Conservation (phyloP, 2,888 invertebrate species). For the Herminia tarsipennalis region DNA sequence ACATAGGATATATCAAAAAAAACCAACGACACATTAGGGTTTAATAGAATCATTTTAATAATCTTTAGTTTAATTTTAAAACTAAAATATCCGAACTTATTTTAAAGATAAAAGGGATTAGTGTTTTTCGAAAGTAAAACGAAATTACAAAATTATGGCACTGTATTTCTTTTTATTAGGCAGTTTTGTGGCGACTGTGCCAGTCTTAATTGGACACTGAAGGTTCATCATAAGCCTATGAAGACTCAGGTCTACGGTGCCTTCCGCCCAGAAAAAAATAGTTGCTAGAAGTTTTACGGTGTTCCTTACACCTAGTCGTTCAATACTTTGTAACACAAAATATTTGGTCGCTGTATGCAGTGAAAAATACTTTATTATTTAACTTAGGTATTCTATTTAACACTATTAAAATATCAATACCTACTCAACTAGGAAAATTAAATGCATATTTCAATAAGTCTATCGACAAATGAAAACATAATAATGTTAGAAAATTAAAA, state of each 20-base stretch:
- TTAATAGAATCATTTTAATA: not conserved
- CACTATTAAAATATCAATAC: not conserved
- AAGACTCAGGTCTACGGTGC: too few species aligned
- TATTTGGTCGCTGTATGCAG: constrained; percentile 77
- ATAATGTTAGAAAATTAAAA: constrained; percentile 5
- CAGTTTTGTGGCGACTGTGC: constrained; percentile 6
- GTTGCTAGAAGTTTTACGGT: constrained; percentile 17
- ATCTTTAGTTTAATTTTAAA: constrained; percentile 2
- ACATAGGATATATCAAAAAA: not conserved
- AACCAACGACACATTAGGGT: not conserved
- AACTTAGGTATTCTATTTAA: not conserved
- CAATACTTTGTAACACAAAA: constrained; percentile 46
- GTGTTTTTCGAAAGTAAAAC: constrained; percentile 20
- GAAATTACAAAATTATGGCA: constrained; percentile 43
- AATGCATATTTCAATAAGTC: constrained; percentile 32
- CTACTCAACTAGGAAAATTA: constrained; percentile 22
- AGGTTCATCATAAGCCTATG: constrained; percentile 9
- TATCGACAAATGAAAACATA: not conserved
- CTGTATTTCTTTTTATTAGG: constrained; percentile 27
- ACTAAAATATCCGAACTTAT: constrained; percentile 10
- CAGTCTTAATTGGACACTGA: constrained; percentile 12
- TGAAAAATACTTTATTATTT: constrained; percentile 34
- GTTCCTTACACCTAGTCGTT: constrained; percentile 17
- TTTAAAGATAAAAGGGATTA: constrained; percentile 5
- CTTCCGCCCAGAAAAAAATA: constrained; percentile 19